Evolutionary conservation across 2,797 vertebrate species (phyloP).

Genomic region (Odontamblyopus lacepedii): DNA sequence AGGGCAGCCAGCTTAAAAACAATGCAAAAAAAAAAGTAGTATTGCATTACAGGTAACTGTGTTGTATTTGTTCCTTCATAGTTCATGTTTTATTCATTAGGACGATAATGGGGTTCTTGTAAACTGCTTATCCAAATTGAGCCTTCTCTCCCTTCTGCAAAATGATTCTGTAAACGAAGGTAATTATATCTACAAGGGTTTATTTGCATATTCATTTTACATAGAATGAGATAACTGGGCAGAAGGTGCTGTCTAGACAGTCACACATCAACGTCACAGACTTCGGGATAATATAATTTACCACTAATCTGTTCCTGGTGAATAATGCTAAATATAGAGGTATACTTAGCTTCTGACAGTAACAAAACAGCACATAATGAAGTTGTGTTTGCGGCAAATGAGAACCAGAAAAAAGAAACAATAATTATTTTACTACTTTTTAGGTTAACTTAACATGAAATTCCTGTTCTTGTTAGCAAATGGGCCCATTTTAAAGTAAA

Average conservation of each 20-base stretch:
- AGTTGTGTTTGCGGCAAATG: not conserved
- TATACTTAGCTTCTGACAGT: not conserved
- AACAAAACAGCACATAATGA: not conserved
- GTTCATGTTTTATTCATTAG: conserved; percentile 38
- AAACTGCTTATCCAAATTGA: conserved; percentile 25
- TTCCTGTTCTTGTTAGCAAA: not conserved
- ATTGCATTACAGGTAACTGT: not conserved
- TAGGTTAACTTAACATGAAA: not conserved
- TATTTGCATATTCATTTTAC: conserved; percentile 9
- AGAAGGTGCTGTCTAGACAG: conserved; percentile 6
- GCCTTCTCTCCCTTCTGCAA: conserved; percentile 17
- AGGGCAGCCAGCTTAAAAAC: not conserved
- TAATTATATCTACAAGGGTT: conserved; percentile 23
- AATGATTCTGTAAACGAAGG: conserved; percentile 9
- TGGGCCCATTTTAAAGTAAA: not conserved
- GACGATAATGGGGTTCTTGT: conserved; percentile 15
- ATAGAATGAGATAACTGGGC: conserved; percentile 1
- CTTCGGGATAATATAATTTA: not conserved
- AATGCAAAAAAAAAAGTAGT: not conserved
- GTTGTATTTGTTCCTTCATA: conserved; percentile 33
- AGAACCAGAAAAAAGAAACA: not conserved
- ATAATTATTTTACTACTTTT: not conserved
- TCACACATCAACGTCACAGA: not conserved
- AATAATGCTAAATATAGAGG: not conserved
- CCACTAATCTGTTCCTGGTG: not conserved